Base-by-base conservation (phyloP, 2,113 vertebrate species). In the Mungos mungo region DNA sequence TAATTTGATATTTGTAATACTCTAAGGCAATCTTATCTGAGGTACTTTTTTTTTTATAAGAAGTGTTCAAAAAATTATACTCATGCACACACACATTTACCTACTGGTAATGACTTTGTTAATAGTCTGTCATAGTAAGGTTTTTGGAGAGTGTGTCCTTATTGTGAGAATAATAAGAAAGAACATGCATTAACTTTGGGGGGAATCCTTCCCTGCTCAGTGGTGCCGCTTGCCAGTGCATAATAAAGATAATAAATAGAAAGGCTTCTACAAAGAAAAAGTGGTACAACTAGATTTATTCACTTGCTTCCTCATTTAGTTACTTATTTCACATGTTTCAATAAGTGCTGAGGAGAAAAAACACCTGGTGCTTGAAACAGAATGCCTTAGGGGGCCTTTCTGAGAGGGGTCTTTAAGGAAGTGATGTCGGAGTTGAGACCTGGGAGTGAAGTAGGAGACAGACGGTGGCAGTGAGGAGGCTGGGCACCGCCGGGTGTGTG, bases 211-310 rank as follows among this genome's bases (percentile, higher is more conserved):
- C 50, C 35, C 63, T 41, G 41, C 41, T 57, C 3, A 47, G 23
- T 87, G 31, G 6, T 4, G 33, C 52, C 29, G 23, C 82, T 94
- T 87, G 79, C n/a, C n/a, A 74, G 1, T 10, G 23, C 33, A 54
- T 57, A 69, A 60, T 45, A 80, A 95, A 84, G 50, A 89, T 76
- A 86, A 83, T 74, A 88, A 76, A 79, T 11, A 91, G 92, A 85
- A 69, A 72, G 66, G 63, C 38, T 74, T 83, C 13, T 94, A 38
- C 65, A 52, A 50, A 66, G 60, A 87, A 90, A 93, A 85, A 57
- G 19, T 29, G 25, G 11, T 47, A 50, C 66, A 68, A 16, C 47
- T 80, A 2, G 60, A 33, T 50, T 57, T 79, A 21, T 90, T 95
- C 15, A 54, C n/a, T 74, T 84, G 27, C 57, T 83, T 47, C 21